Base-by-base conservation (phyloP, 2,888 invertebrate species). In the Neuroscelio doddi region DNA sequence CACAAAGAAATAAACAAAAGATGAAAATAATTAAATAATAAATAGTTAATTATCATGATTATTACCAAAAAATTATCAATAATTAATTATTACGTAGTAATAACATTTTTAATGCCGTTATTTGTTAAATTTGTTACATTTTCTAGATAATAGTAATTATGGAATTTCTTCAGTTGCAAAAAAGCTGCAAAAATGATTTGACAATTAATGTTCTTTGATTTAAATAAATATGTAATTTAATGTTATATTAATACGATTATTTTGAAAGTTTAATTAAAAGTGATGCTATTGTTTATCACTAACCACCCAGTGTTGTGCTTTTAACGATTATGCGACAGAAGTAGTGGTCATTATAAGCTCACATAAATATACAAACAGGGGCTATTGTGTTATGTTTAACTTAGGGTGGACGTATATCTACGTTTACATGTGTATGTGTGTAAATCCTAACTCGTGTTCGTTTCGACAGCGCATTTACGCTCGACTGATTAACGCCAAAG, bases 401-500 rank as follows among this genome's bases (percentile, higher is more conserved):
- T 57, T 56, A 24, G 50, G 55, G 46, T 32, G 49, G n/a, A 17
- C 16, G 12, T 30, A 5, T 12, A 34, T 36, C 10, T 26, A 17
- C 14, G 16, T 36, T 36, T 44, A 29, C 26, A 12, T 15, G 24
- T n/a, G n/a, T n/a, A n/a, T n/a, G n/a, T n/a, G n/a, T n/a, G n/a
- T n/a, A n/a, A n/a, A n/a, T n/a, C n/a, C n/a, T n/a, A n/a, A n/a
- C 26, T 16, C 12, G 44, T 27, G 44, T 26, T 12, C 26, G 44
- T 27, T 30, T n/a, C 45, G 32, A 50, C 52, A 52, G 59, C 47
- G 56, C 58, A 53, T 47, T 57, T 24, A 61, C 51, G 55, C 55
- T 64, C 47, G 49, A 70, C 61, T 61, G 53, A 55, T 50, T 65
- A 61, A 59, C 63, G 61, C 57, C 56, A 46, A 61, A 66, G 66